Base-by-base conservation (phyloP, 2,797 vertebrate genomes). In the Rallus crepitans region DNA sequence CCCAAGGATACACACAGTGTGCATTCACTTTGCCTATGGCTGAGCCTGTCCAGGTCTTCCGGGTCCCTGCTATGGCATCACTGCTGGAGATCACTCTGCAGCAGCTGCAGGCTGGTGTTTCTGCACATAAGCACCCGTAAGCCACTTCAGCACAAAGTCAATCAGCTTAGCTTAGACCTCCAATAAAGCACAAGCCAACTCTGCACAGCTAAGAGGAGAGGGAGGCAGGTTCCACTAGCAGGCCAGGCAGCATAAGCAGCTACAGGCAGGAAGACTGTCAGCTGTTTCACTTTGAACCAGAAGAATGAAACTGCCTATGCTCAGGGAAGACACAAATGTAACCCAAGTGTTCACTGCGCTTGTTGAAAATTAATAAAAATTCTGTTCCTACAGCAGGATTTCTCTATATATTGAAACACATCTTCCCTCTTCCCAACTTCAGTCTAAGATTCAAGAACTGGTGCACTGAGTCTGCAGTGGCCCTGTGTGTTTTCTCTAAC, bases 1-100 rank as follows among this genome's bases (percentile, higher is more conserved):
- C 31, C 28, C 56, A 23, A 42, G 42, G 47, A 80, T 23, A 77
- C 7, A 53, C 0, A 1, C 9, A 45, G 39, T 1, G 4, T 35
- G 30, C 4, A 17, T 50, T 69, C 31, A 35, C 35, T 86, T 63
- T 1, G 1, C 9, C 53, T 35, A 14, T 0, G 17, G 37, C 20
- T 68, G 10, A 57, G 33, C 33, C 40, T 25, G 18, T 19, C 33
- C 45, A 83, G 65, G 40, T 45, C 48, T 48, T 45, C 47, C 33
- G 42, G 16, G 39, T 71, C 35, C 40, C 65, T 53, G n/a, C n/a
- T 47, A 59, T 3, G 2, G 57, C 45, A 66, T 17, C 12, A 1
- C 3, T 78, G 18, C 59, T 57, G 45, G 16, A 55, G 52, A 57
- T 63, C 47, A 61, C 35, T 45, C 27, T 61, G 85, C 40, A 69